These are phyloP conservation scores for Scaptomyza tumidula DNA, from an alignment of 2,888 invertebrate species.

Conservation along the genomic window DNA sequence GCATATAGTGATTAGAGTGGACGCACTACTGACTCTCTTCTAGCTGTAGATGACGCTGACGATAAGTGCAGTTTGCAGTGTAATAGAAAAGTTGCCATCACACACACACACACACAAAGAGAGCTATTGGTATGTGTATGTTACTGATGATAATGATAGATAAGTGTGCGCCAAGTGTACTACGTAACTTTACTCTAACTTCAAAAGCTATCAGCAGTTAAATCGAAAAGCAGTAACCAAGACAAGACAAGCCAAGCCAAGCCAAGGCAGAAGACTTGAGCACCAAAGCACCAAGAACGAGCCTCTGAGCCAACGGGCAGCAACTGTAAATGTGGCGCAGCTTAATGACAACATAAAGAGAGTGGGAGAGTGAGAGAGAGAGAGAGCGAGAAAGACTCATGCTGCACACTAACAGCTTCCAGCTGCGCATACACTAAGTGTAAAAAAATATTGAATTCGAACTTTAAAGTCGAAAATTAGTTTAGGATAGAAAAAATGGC, in stretches of 20 bases:
- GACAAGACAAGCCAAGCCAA: constrained; percentile 12
- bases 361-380: not conserved
- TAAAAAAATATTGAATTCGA: not conserved
- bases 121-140: constrained; percentile 24
- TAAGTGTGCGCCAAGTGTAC: constrained; percentile 76
- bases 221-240: constrained; percentile 73
- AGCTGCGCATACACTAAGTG: constrained; percentile 9
- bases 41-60: constrained; percentile 68
- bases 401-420: constrained; percentile 8
- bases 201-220: constrained; percentile 77
- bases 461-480: too few species aligned
- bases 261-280: not conserved
- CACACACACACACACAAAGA: constrained; percentile 21
- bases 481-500: too few species aligned
- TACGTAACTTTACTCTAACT: constrained; percentile 75
- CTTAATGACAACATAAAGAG: constrained; percentile 62
- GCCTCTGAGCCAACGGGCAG: constrained; percentile 64
- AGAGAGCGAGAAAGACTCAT: not conserved
- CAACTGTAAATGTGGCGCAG: constrained; percentile 76
- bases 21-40: constrained; percentile 63
- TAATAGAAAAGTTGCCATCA: constrained; percentile 73
- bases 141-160: constrained; percentile 79
- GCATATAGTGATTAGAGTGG: constrained; percentile 79
- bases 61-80: constrained; percentile 76
- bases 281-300: not conserved